Evolutionary conservation across 1,140 invertebrate species (phyloP).

Genomic region (Magallana gigas): DNA sequence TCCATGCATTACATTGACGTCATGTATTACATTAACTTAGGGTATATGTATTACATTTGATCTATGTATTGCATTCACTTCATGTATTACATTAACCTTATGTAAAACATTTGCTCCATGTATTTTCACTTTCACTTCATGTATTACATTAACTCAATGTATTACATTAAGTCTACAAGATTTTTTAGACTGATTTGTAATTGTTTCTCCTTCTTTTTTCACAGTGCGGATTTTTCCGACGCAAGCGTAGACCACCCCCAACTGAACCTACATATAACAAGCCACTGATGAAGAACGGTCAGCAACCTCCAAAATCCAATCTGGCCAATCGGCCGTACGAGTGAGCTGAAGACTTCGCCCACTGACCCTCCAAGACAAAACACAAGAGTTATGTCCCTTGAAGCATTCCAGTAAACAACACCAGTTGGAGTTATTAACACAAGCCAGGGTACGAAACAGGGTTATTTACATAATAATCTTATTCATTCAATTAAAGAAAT

Average conservation of each 20-base stretch:
- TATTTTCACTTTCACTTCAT: too few relatives aligned
- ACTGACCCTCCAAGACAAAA: background rate
- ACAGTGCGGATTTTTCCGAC: slow-evolving; percentile 74
- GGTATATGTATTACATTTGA: too few relatives aligned
- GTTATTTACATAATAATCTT: background rate
- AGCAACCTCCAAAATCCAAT: slow-evolving; percentile 6
- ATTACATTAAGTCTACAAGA: too few relatives aligned
- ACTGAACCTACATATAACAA: slow-evolving; percentile 49
- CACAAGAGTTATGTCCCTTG: background rate
- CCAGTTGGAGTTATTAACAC: background rate
- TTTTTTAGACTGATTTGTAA: background rate
- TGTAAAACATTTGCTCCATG: too few relatives aligned
- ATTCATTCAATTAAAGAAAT: too few relatives aligned
- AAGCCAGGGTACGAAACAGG: background rate
- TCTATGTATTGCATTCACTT: too few relatives aligned
- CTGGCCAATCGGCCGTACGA: background rate
- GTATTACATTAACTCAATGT: too few relatives aligned
- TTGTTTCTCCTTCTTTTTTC: slow-evolving; percentile 29
- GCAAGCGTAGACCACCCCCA: slow-evolving; percentile 61
- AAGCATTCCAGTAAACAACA: slow-evolving; percentile 32
- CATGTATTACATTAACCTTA: too few relatives aligned
- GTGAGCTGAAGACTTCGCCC: background rate
- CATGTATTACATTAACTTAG: too few relatives aligned
- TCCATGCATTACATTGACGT: too few relatives aligned
- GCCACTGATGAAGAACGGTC: slow-evolving; percentile 48